These are phyloP conservation scores for Premnoplex brunnescens DNA, from an alignment of 2,797 vertebrate genomes.

Conservation along the genomic window DNA sequence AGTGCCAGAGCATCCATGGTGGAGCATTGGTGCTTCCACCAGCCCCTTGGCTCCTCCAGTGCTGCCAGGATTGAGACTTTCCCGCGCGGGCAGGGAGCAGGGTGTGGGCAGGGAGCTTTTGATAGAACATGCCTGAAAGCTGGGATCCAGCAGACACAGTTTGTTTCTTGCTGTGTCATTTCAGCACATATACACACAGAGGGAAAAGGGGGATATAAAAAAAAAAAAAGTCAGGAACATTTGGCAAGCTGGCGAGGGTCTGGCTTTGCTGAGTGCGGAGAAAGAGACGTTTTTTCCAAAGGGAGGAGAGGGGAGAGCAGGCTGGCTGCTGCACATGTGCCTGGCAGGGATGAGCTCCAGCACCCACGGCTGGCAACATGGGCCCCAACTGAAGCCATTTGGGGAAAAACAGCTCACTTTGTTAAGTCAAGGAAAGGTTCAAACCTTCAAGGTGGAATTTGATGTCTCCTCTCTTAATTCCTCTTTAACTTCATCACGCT, in stretches of 20 bases:
- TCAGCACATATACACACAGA: not conserved
- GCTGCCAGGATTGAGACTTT: constrained; percentile 40
- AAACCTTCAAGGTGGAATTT: not conserved
- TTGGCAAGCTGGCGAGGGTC: constrained; percentile 33
- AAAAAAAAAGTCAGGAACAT: not conserved
- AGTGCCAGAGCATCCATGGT: not conserved
- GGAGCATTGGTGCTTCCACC: not conserved
- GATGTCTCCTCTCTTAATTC: not conserved
- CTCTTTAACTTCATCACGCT: rapidly evolving
- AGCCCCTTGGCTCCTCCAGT: not conserved
- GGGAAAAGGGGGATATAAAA: not conserved
- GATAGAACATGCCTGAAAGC: constrained; percentile 21
- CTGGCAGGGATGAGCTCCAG: not conserved
- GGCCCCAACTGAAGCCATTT: not conserved
- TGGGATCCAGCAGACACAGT: constrained; percentile 47
- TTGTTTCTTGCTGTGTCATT: constrained; percentile 64
- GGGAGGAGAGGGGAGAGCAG: not conserved
- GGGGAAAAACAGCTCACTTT: not conserved
- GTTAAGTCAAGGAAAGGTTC: not conserved
- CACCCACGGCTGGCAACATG: not conserved
- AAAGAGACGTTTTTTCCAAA: not conserved
- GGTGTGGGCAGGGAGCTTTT: constrained; percentile 19
- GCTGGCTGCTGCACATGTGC: not conserved
- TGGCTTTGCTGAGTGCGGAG: constrained; percentile 1
- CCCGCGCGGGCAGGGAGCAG: constrained; percentile 28